phyloP scores from a whole-genome alignment of 2,113 vertebrate genomes.

The Lepus americanus region DNA sequence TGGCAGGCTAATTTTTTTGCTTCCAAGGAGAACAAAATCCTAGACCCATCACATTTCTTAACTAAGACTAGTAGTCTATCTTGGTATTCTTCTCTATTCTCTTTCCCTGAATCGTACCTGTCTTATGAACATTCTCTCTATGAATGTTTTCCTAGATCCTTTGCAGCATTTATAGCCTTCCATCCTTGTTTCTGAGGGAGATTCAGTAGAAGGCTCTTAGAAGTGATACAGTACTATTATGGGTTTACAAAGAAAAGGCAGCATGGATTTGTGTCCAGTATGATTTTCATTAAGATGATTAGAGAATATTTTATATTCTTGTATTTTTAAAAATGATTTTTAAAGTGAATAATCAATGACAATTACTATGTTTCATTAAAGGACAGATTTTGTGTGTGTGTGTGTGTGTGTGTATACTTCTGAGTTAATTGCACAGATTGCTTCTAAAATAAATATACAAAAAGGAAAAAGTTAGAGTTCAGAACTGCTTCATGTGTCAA shows the following conservation, averaged over 20 bases:
- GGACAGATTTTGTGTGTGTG: not conserved
- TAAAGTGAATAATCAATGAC: slow-evolving; percentile 23
- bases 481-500: not conserved
- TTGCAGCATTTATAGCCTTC: not conserved
- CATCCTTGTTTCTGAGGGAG: not conserved
- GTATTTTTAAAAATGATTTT: not conserved
- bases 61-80: not conserved
- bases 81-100: not conserved
- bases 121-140: not conserved
- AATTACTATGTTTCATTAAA: not conserved
- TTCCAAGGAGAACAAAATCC: slow-evolving; percentile 28
- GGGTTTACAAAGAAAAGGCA: slow-evolving; percentile 17
- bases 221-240: not conserved
- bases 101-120: not conserved
- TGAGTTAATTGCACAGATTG: not conserved
- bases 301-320: slow-evolving; percentile 51
- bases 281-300: slow-evolving; percentile 26
- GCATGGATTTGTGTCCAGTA: not conserved
- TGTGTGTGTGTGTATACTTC: not conserved
- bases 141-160: not conserved
- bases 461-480: slow-evolving; percentile 33
- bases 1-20: not conserved
- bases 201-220: not conserved
- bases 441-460: slow-evolving; percentile 20
- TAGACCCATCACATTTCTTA: not conserved